phyloP scores from a whole-genome alignment of 2,888 invertebrate genomes.

The Aleiodes alternator region DNA sequence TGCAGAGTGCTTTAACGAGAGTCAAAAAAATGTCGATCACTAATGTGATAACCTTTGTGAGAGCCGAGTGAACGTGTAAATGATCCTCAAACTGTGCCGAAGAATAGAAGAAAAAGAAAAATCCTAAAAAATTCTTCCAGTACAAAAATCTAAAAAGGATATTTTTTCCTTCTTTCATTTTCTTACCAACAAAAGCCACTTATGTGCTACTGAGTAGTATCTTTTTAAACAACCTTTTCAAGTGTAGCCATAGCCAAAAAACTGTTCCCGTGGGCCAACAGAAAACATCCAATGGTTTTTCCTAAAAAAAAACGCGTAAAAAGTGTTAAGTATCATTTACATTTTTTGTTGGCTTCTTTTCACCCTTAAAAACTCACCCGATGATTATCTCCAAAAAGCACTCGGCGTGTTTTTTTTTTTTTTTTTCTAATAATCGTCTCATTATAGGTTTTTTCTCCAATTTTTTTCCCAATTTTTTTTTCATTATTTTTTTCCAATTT shows the following conservation, averaged over 20 bases:
- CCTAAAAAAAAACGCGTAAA: slow-evolving; percentile 10
- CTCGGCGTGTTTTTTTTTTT: neutral
- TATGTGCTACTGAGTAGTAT: slow-evolving; percentile 6
- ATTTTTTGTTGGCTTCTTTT: neutral
- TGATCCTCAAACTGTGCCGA: slow-evolving; percentile 28
- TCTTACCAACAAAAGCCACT: slow-evolving; percentile 10
- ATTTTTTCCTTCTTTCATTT: neutral
- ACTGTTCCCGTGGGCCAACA: neutral
- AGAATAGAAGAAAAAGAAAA: slow-evolving; percentile 26
- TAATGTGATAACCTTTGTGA: slow-evolving; percentile 18
- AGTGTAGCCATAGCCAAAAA: slow-evolving; percentile 6
- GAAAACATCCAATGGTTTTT: neutral
- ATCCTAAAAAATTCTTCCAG: slow-evolving; percentile 19
- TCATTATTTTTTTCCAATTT: neutral
- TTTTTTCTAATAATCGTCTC: slow-evolving; percentile 1
- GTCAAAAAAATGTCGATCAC: slow-evolving; percentile 23
- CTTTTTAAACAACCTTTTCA: neutral
- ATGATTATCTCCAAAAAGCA: neutral
- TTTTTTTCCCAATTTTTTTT: slow-evolving; percentile 4
- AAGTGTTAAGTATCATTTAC: slow-evolving; percentile 11
- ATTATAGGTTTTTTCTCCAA: neutral
- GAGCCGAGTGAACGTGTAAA: slow-evolving; percentile 7
- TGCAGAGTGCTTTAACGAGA: slow-evolving; percentile 10
- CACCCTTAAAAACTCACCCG: neutral
- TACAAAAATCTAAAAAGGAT: slow-evolving; percentile 26